Conservation (phyloP, 1,140 invertebrate species). For the Charaxes varanes region DNA sequence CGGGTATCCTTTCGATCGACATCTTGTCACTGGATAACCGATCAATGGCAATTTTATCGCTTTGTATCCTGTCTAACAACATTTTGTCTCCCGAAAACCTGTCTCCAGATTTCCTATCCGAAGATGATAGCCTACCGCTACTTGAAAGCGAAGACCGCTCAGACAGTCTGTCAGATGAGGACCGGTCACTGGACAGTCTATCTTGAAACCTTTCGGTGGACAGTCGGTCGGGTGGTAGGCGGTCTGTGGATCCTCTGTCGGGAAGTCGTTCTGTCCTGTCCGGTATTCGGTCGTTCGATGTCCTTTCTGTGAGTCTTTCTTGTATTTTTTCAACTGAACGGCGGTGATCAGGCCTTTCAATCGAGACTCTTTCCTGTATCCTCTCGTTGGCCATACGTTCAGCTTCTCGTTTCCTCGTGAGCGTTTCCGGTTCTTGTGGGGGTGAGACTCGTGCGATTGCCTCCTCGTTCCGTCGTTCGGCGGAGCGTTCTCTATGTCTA, state of each 20-base stretch:
- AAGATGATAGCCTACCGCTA: constrained; percentile 16
- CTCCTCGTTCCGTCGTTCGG: constrained; percentile 46
- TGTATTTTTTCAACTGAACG: constrained; percentile 26
- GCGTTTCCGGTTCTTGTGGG: constrained; percentile 37
- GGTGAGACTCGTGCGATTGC: constrained; percentile 54
- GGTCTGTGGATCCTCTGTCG: constrained; percentile 29
- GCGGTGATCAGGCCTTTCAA: constrained; percentile 37
- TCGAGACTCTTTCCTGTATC: constrained; percentile 38
- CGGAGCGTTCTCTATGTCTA: constrained; percentile 36
- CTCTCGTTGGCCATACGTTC: constrained; percentile 38
- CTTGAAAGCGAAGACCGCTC: constrained; percentile 21
- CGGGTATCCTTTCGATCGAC: too few species aligned
- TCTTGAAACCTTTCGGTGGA: constrained; percentile 29
- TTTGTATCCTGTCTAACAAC: constrained; percentile 21
- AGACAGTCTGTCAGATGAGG: constrained; percentile 21
- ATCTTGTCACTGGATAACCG: constrained; percentile 17
- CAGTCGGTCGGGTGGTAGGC: constrained; percentile 31
- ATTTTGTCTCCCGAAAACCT: constrained; percentile 22
- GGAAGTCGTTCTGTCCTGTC: constrained; percentile 24
- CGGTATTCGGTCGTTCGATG: constrained; percentile 41
- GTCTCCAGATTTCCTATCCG: constrained; percentile 24
- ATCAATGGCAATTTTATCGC: constrained; percentile 23
- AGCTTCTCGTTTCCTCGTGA: constrained; percentile 38
- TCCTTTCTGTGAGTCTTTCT: constrained; percentile 27
- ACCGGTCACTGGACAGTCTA: constrained; percentile 21